These are phyloP conservation scores for Sinotaia quadrata DNA, from an alignment of 2,888 invertebrate species.

Conservation along the genomic window DNA sequence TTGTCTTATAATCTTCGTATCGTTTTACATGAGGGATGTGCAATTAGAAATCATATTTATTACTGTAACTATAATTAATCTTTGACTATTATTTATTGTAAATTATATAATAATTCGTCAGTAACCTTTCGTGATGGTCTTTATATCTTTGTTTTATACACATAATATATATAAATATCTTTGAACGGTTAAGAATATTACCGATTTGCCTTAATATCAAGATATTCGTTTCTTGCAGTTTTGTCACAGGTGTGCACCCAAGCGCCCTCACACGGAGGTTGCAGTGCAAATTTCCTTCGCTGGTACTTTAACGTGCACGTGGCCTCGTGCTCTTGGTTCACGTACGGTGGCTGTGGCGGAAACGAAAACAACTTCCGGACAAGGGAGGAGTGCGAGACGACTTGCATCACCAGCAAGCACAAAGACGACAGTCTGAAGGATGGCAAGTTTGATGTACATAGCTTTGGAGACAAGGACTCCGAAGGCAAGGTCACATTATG, in stretches of 20 bases:
- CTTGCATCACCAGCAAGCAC: conserved; percentile 43
- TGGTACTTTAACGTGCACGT: conserved; percentile 63
- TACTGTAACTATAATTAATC: no score
- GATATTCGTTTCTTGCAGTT: background rate
- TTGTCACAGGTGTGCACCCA: conserved; percentile 51
- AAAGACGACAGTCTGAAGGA: background rate
- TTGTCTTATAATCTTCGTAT: no score
- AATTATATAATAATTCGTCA: no score
- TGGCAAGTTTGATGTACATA: background rate
- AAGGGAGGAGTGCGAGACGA: conserved; percentile 51
- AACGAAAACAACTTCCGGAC: conserved; percentile 62
- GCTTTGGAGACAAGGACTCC: background rate
- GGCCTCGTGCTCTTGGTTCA: conserved; percentile 59
- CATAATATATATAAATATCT: no score
- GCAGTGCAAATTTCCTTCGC: conserved; percentile 55
- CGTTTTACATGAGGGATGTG: no score
- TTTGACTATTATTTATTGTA: no score
- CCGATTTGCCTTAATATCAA: background rate
- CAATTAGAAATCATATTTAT: no score
- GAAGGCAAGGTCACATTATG: background rate
- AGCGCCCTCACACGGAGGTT: conserved; percentile 54
- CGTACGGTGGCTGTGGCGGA: conserved; percentile 61
- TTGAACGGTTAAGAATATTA: background rate
- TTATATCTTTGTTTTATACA: no score
- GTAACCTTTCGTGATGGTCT: no score